Evolutionary conservation across 2,797 vertebrate genomes (phyloP), one percentile per base, ranked within the genome.

Genomic region (Myotis planiceps): DNA sequence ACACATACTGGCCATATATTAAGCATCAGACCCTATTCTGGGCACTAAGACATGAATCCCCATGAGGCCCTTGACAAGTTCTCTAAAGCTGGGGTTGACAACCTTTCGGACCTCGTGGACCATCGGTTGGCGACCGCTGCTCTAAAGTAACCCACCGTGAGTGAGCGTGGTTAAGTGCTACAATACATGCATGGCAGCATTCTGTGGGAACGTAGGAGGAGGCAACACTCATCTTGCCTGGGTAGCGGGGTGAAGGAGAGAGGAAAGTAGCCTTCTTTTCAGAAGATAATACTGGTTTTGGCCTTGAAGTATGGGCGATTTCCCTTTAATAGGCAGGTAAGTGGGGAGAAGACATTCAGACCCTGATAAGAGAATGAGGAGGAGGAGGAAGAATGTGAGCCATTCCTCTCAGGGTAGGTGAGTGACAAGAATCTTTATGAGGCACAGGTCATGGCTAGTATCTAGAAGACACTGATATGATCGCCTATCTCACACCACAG

Each of bases 211-310:
- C 4, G 13, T 3, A 49, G n/a, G 53, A 45, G 34, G 19, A 71
- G 51, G 21, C 53, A 39, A 34, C n/a, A 53, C 45, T 19, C 7
- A 29, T 45, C 4, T 32, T 5, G 23, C 32, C 68, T 12, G 14
- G 27, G n/a, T 0, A n/a, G 32, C 32, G 3, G 2, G 2, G 19
- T 19, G 9, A 55, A 18, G 23, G 42, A 3, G 10, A 19, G 25
- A 47, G 21, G 16, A 68, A 72, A 39, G 14, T 1, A 42, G 32
- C 16, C 9, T 78, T 69, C 72, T 37, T 34, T 25, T 47, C 15
- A 51, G 32, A 34, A 23, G 75, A 25, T 29, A 12, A 45, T 14
- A 7, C 25, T 10, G 39, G 45, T 14, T 1, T 23, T 58, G 6
- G 39, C 14, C 37, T 47, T 6, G 23, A 78, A 65, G 23, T 4